Evolutionary conservation across 1,140 invertebrate species (phyloP).

Genomic region (Lethrus apterus): DNA sequence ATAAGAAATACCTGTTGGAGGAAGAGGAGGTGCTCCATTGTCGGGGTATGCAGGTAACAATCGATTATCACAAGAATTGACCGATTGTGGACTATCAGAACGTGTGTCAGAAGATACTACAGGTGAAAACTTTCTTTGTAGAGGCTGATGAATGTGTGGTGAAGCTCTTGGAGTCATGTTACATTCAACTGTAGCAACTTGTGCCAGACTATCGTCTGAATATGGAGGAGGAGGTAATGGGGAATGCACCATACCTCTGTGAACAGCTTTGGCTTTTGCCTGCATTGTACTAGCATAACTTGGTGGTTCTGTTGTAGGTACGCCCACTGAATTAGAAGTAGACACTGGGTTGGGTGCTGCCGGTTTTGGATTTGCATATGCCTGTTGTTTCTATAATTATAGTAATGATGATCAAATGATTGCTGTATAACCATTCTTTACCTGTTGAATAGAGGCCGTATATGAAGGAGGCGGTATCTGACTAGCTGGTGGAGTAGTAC

Average conservation of each 20-base stretch:
- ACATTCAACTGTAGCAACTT: slow-evolving; percentile 43
- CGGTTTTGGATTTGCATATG: slow-evolving; percentile 45
- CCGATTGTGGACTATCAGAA: slow-evolving; percentile 52
- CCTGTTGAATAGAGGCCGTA: slow-evolving; percentile 70
- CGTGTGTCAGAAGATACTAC: slow-evolving; percentile 46
- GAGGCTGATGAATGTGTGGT: slow-evolving; percentile 47
- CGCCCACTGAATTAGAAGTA: slow-evolving; percentile 41
- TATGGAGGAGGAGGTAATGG: slow-evolving; percentile 64
- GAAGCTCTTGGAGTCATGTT: slow-evolving; percentile 43
- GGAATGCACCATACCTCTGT: slow-evolving; percentile 52
- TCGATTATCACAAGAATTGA: slow-evolving; percentile 43
- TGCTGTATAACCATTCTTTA: slow-evolving; percentile 46
- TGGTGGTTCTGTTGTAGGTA: slow-evolving; percentile 81
- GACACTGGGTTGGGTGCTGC: slow-evolving; percentile 48
- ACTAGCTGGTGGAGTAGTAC: slow-evolving; percentile 42
- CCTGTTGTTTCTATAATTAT: no score
- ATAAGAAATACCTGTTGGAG: slow-evolving; percentile 35
- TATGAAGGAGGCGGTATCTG: slow-evolving; percentile 71
- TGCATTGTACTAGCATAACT: slow-evolving; percentile 90
- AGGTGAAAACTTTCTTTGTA: slow-evolving; percentile 59
- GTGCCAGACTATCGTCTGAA: slow-evolving; percentile 44
- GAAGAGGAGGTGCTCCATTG: slow-evolving; percentile 43
- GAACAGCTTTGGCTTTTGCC: slow-evolving; percentile 64
- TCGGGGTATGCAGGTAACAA: slow-evolving; percentile 40
- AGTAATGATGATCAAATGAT: no score